Evolutionary conservation across 2,113 vertebrate species (phyloP).

Genomic region (Laterallus jamaicensis): DNA sequence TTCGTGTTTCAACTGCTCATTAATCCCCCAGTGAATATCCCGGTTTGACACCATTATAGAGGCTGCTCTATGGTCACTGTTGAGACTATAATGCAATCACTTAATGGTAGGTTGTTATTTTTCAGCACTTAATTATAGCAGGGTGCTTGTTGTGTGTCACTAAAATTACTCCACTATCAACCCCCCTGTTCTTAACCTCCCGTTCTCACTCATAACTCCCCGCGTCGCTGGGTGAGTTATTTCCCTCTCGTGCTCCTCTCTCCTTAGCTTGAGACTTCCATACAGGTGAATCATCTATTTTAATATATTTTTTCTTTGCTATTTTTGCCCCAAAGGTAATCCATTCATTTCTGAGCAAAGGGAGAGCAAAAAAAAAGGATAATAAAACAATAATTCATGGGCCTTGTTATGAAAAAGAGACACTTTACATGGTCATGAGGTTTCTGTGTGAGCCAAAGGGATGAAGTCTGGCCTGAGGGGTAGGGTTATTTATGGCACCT

Average conservation of each 20-base stretch:
- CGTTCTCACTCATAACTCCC: neutral
- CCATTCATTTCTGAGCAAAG: neutral
- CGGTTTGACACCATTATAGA: neutral
- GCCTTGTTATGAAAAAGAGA: neutral
- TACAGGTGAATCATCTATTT: neutral
- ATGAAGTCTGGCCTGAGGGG: neutral
- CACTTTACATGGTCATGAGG: neutral
- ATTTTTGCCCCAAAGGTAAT: neutral
- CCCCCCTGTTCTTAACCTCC: neutral
- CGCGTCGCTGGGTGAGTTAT: neutral
- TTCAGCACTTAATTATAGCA: neutral
- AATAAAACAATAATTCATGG: neutral
- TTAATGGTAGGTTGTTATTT: conserved; percentile 3
- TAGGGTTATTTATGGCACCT: neutral
- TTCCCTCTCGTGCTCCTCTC: neutral
- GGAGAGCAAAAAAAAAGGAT: neutral
- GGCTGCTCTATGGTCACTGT: neutral
- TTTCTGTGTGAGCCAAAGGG: neutral
- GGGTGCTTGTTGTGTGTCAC: neutral
- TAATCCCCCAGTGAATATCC: neutral
- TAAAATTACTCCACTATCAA: neutral
- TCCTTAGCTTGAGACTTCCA: neutral
- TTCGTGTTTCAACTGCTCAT: neutral
- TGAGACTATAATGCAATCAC: neutral
- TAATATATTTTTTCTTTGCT: neutral